Percentiles rank a stretch among this genome's conserved stretches.
phyloP scores from a whole-genome alignment of 2,888 invertebrate species.

The Mylabris sibirica region DNA sequence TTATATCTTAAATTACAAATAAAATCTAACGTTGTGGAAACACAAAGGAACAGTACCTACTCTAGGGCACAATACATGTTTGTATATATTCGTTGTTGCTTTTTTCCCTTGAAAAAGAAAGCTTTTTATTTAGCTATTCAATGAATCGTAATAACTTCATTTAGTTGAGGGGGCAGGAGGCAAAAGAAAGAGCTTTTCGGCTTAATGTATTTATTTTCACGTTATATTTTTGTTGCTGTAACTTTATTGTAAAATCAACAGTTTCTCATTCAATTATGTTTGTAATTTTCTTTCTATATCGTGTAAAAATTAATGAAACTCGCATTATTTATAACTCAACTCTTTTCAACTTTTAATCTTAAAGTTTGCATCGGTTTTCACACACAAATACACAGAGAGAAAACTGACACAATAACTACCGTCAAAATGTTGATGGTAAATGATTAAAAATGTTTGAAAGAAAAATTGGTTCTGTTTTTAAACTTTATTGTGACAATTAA shows the following conservation, averaged over 20 bases:
- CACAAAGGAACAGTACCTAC: background rate
- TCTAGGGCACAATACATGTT: background rate
- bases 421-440: too few relatives aligned
- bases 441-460: too few relatives aligned
- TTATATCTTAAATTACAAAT: background rate
- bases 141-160: background rate
- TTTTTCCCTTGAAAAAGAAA: background rate
- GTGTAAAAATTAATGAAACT: background rate
- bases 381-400: too few relatives aligned
- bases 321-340: background rate
- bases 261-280: background rate
- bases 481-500: too few relatives aligned
- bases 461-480: too few relatives aligned
- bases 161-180: background rate
- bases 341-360: background rate
- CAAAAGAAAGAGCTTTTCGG: background rate
- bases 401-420: too few relatives aligned
- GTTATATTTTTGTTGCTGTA: background rate
- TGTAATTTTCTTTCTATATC: background rate
- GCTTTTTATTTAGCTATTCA: conserved; percentile 1
- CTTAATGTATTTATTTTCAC: too few relatives aligned
- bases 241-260: too few relatives aligned
- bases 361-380: background rate
- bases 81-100: background rate
- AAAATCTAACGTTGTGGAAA: conserved; percentile 5